Evolutionary conservation across 2,113 vertebrate species (phyloP).

Genomic region (Psilopsiagon aurifrons): DNA sequence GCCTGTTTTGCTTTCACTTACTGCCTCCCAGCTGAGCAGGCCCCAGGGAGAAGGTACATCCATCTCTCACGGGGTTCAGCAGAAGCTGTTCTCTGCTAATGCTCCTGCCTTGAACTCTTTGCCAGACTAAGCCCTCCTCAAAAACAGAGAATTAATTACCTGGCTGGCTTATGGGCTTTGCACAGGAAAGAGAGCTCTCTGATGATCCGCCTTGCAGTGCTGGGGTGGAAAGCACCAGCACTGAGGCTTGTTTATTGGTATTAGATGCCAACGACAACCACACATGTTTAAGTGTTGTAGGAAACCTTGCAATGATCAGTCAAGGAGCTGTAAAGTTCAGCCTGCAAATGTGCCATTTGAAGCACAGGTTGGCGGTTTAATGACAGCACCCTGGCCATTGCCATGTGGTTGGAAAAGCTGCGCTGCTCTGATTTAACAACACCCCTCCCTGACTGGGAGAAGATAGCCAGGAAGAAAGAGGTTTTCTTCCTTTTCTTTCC

Average conservation of each 20-base stretch:
- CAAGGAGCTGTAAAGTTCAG: background rate
- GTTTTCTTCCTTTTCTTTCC: background rate
- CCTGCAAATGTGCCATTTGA: background rate
- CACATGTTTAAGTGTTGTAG: background rate
- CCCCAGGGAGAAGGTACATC: background rate
- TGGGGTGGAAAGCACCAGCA: background rate
- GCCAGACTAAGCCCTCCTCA: slow-evolving; percentile 41
- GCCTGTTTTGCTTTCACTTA: background rate
- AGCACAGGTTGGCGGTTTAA: background rate
- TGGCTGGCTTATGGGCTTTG: background rate
- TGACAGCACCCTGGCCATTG: background rate
- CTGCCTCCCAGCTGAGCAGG: background rate
- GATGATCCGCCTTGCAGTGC: background rate
- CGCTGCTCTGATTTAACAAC: background rate
- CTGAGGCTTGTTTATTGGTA: rapidly evolving
- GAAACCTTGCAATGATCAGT: background rate
- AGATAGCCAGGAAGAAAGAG: background rate
- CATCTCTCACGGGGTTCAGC: slow-evolving; percentile 9
- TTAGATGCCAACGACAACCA: rapidly evolving
- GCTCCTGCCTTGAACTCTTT: slow-evolving; percentile 38
- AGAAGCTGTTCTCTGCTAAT: slow-evolving; percentile 2
- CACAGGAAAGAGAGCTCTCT: background rate
- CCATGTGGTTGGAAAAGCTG: background rate
- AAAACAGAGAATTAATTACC: slow-evolving; percentile 35
- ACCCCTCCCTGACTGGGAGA: background rate